These are phyloP conservation scores for Hydrozoanthus tunicans DNA, from an alignment of 64 coral and sea anemone species.

Conservation along the genomic window DNA sequence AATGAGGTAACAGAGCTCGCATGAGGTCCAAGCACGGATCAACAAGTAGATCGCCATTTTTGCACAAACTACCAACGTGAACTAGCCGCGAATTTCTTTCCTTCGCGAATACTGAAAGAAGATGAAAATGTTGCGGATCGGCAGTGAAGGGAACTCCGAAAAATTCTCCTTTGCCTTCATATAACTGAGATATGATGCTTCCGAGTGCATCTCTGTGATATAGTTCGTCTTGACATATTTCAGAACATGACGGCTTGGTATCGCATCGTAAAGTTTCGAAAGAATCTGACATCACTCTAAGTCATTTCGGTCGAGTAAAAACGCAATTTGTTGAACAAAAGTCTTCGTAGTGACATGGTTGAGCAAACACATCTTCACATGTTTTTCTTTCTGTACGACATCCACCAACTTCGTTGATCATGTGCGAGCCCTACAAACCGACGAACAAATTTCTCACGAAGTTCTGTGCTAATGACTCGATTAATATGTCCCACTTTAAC, in stretches of 20 bases:
- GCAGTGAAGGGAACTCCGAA: slow-evolving; percentile 60
- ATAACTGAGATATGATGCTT: slow-evolving; percentile 60
- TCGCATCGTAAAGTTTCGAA: not conserved
- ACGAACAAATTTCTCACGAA: too few species aligned
- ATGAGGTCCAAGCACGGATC: slow-evolving; percentile 16
- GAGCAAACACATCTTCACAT: too few species aligned
- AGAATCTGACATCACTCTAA: not conserved
- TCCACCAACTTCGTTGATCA: too few species aligned
- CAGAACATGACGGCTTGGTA: not conserved
- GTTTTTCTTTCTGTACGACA: too few species aligned
- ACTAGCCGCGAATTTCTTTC: slow-evolving; percentile 38
- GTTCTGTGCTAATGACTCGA: too few species aligned
- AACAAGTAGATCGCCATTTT: slow-evolving; percentile 78
- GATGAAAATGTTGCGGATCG: slow-evolving; percentile 50
- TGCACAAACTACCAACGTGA: slow-evolving; percentile 69
- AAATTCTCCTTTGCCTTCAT: slow-evolving; percentile 57
- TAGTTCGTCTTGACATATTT: slow-evolving; percentile 58
- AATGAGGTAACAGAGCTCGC: slow-evolving; percentile 67
- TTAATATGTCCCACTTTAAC: too few species aligned
- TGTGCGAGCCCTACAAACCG: too few species aligned
- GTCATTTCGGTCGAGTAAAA: not conserved
- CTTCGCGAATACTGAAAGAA: slow-evolving; percentile 85
- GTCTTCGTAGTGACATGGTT: not conserved
- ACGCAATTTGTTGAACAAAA: not conserved
- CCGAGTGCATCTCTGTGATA: slow-evolving; percentile 69